Conservation (phyloP, 2,113 vertebrate genomes). For the Neolamprologus ventralis region DNA sequence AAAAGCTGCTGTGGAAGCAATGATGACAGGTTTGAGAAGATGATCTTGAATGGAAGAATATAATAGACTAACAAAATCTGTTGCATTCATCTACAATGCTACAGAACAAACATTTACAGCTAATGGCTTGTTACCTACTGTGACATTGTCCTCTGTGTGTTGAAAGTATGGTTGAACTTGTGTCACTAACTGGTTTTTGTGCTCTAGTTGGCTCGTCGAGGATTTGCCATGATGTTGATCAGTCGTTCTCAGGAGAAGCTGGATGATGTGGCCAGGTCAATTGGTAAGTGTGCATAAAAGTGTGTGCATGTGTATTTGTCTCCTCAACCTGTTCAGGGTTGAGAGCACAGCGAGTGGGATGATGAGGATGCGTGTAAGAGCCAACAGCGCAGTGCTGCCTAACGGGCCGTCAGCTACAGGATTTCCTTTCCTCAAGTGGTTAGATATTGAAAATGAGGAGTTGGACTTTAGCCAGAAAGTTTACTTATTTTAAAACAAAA, state of each 20-base stretch:
- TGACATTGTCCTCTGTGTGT: neutral
- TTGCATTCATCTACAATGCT: neutral
- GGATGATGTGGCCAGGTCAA: slow-evolving; percentile 80
- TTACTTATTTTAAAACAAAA: neutral
- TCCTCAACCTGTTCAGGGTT: neutral
- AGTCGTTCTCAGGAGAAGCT: slow-evolving; percentile 91
- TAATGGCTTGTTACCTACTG: neutral
- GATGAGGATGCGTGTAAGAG: neutral
- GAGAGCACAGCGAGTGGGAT: neutral
- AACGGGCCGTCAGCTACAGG: neutral
- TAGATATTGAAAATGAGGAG: neutral
- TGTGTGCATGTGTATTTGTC: slow-evolving; percentile 44
- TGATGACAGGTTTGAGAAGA: neutral
- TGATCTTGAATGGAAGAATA: neutral
- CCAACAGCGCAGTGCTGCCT: neutral
- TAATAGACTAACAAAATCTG: neutral
- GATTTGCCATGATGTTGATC: slow-evolving; percentile 86
- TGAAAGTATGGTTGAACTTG: neutral
- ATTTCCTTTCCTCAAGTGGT: neutral
- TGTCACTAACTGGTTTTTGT: neutral
- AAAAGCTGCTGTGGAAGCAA: neutral
- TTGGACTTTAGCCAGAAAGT: neutral
- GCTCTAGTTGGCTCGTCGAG: slow-evolving; percentile 81
- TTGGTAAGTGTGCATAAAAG: slow-evolving; percentile 78
- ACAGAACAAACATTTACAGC: neutral